Evolutionary conservation across 2,113 vertebrate genomes (phyloP), one percentile per base, ranked within the genome.

Genomic region (Phaethon lepturus): DNA sequence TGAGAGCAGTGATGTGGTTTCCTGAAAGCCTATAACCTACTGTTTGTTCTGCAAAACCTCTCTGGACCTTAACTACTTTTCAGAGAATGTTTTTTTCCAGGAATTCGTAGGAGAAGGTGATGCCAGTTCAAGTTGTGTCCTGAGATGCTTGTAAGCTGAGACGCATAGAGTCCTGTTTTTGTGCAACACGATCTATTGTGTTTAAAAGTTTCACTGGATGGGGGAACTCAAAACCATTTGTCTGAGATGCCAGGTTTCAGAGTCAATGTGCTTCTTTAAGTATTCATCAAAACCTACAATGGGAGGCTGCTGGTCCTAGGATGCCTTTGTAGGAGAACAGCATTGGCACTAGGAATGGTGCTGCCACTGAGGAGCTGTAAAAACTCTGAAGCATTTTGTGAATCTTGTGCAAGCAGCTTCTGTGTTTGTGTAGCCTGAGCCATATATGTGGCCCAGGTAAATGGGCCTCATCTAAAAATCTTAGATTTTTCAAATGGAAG

Each of bases 91-190:
- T 95, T 91, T 91, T 95, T 92, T 95, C 91, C 73, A 97, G 71
- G 73, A 96, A 93, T 95, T 97, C 1, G 0, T 78, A 94, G 93
- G 80, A 96, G 90, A 90, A 94, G 88, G 83, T 86, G 75, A 76
- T 0, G 5, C 91, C 93, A 49, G 96, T 98, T 97, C 71, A 94
- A 79, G 75, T 92, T 1, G 1, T 95, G 92, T 89, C 78, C 66
- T 53, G 90, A 97, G 91, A 86, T 91, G 94, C 85, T 52, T 95
- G 95, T 96, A 98, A 97, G 44, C 86, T 55, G 97, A 98, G 95
- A 92, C 24, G 8, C 1, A 1, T 14, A 67, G 77, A 94, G 52
- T 81, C 40, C 56, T 96, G 40, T 26, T 96, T 90, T 96, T 96
- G 93, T 97, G 97, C 86, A 96, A 63, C 69, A 64, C 1, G 23